Base-by-base conservation (phyloP, 2,888 invertebrate species). In the Trichogramma dendrolimi region DNA sequence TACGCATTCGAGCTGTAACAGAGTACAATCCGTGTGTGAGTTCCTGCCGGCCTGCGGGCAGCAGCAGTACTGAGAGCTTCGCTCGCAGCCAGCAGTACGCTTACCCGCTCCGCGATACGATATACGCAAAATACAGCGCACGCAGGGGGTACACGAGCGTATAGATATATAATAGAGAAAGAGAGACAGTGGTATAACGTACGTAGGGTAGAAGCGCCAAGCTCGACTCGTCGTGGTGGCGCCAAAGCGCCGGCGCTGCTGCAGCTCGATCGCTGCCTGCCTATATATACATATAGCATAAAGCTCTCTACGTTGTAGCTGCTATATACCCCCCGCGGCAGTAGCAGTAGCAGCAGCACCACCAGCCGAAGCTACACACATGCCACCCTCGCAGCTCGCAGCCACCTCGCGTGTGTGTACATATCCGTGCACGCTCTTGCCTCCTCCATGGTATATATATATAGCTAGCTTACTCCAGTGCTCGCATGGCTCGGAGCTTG, bases 241-340 rank as follows among this genome's bases (percentile, higher is more conserved):
- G 59, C 58, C 53, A 52, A 62, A 58, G 50, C 63, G 47, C 61
- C 61, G 69, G 43, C 61, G 51, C 47, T 41, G 49, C 61, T 56
- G 49, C 64, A 60, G 68, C 58, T 54, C 27, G 27, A 27, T 27
- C 27, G 27, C 27, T 27, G 27, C 27, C 27, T 27, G n/a, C n/a
- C n/a, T n/a, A n/a, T n/a, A n/a, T n/a, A 27, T 27, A 27, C 3
- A 2, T 27, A 27, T 27, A 27, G 27, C 3, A 27, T 27, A 27
- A 27, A 27, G 27, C 27, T 27, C 27, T 27, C 27, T 27, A 27
- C 27, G 27, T 27, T 27, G 27, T 27, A 27, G 27, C 27, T 27
- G 27, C 27, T 27, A 2, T 27, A 27, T 27, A 27, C 27, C 27
- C 27, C 27, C 27, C 27, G 27, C 27, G 2, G 27, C 27, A 27